Evolutionary conservation across 2,888 invertebrate species (phyloP).

Genomic region (Ditylenchus weischeri): DNA sequence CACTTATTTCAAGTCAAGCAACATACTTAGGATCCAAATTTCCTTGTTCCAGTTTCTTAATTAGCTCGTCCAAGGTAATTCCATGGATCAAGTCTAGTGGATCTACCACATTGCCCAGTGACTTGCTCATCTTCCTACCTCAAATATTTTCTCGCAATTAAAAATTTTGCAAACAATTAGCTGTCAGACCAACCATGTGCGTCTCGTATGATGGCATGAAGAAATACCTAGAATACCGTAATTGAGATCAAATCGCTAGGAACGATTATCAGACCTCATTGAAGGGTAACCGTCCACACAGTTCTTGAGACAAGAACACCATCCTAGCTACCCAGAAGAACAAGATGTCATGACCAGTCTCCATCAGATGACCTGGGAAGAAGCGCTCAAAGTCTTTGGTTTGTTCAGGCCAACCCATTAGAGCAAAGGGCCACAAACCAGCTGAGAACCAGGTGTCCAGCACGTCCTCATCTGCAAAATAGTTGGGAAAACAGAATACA

Average conservation of each 20-base stretch:
- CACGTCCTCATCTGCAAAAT: constrained; percentile 79
- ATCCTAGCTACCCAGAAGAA: constrained; percentile 99
- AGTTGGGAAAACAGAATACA: not conserved
- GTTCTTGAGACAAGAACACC: constrained; percentile 90
- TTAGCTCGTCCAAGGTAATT: constrained; percentile 73
- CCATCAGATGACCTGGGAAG: constrained; percentile 86
- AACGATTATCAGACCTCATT: constrained; percentile 63
- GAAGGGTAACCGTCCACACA: constrained; percentile 88
- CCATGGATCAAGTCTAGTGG: constrained; percentile 91
- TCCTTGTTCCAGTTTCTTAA: constrained; percentile 72
- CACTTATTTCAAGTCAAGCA: constrained; percentile 2
- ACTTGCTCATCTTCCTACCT: constrained; percentile 95
- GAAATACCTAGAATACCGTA: constrained; percentile 69
- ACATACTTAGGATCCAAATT: constrained; percentile 74
- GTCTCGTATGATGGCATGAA: constrained; percentile 95
- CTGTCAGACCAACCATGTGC: constrained; percentile 70
- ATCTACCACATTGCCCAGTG: constrained; percentile 93
- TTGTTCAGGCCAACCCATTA: constrained; percentile 90
- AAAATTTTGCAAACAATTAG: too few relatives aligned
- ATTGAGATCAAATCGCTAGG: constrained; percentile 12
- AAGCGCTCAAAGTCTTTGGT: constrained; percentile 66
- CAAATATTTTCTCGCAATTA: too few relatives aligned
- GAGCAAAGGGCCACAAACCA: constrained; percentile 88
- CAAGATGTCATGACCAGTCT: constrained; percentile 82
- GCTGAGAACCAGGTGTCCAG: constrained; percentile 99